Evolutionary conservation across 2,888 invertebrate species (phyloP).

Genomic region (Lasioglossum malachurum): DNA sequence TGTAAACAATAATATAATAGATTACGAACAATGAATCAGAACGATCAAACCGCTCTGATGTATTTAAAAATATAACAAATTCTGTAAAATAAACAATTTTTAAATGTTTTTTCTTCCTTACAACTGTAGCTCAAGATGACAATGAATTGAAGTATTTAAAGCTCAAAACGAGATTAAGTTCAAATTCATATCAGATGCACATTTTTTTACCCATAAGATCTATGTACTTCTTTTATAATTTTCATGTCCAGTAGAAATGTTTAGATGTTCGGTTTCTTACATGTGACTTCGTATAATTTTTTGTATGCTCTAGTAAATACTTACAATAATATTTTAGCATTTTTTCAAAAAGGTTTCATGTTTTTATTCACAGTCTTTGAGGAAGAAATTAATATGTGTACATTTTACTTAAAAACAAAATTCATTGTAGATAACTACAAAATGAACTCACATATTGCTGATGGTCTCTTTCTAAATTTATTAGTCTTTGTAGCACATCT

Average conservation of each 20-base stretch:
- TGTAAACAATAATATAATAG: not conserved
- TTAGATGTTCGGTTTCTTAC: not conserved
- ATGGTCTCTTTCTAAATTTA: conserved; percentile 55
- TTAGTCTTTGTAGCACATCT: conserved; percentile 38
- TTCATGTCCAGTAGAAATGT: not conserved
- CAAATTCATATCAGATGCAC: not conserved
- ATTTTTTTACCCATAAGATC: not conserved
- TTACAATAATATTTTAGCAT: not conserved
- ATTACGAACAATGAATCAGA: not conserved
- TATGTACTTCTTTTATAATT: not conserved
- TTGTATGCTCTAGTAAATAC: not conserved
- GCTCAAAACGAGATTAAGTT: not conserved
- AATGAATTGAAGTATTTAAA: not conserved
- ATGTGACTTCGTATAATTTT: not conserved
- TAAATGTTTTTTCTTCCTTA: not conserved
- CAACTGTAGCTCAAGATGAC: not conserved
- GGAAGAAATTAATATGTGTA: not conserved
- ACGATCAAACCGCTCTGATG: not conserved
- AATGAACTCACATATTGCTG: conserved; percentile 28
- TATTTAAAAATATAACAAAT: not conserved
- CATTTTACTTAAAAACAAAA: not conserved
- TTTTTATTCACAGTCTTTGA: not conserved
- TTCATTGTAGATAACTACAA: conserved; percentile 50
- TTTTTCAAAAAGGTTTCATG: not conserved
- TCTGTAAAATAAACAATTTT: not conserved